Conservation (phyloP, 2,113 vertebrate genomes). For the Thryonomys swinderianus region DNA sequence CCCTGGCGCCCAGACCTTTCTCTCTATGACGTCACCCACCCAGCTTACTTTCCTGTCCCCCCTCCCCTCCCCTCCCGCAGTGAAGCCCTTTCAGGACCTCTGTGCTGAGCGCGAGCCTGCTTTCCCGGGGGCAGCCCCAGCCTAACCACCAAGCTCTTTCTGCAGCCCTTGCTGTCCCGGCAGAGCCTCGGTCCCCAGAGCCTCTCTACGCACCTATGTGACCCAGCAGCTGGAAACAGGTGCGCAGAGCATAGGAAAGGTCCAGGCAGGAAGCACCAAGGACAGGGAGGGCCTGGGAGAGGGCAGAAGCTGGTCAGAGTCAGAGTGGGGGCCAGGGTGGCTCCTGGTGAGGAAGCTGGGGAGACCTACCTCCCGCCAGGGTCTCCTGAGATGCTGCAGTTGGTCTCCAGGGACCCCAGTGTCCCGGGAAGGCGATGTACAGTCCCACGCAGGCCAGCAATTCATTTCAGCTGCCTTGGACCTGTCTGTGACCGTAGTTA, state of each 20-base stretch:
- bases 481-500: background rate
- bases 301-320: background rate
- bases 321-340: accelerated
- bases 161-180: background rate
- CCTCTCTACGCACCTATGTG: background rate
- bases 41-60: background rate
- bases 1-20: background rate
- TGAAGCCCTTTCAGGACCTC: background rate
- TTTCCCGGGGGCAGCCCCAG: background rate
- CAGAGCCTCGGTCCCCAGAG: background rate
- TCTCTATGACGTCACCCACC: background rate
- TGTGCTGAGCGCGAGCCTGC: background rate
- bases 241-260: background rate
- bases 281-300: background rate
- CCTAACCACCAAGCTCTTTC: background rate
- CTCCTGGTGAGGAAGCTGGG: background rate
- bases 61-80: background rate
- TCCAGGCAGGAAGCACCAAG: background rate
- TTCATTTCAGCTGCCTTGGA: background rate
- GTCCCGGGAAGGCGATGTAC: background rate
- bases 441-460: background rate
- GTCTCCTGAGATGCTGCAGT: background rate
- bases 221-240: too few relatives aligned
- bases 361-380: accelerated
- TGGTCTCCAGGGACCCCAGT: background rate